A percentile compares a stretch with the other conserved stretches of the same genome.
These are phyloP conservation scores for Agrotis segetum DNA, from an alignment of 2,888 invertebrate genomes.

Conservation along the genomic window DNA sequence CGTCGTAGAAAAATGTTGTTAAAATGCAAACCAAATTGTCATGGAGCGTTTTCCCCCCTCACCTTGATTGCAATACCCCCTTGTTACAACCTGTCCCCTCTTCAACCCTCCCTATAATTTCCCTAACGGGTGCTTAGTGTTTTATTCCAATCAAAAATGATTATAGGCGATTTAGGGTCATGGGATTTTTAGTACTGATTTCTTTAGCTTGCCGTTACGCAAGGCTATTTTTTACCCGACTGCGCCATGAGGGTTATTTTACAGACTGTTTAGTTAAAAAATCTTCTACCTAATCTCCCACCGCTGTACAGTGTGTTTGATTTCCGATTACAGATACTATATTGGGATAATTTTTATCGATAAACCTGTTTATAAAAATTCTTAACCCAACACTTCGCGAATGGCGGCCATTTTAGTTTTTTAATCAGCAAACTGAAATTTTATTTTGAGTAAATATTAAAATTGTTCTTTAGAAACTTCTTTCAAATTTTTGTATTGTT, in stretches of 20 bases:
- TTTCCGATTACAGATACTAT: too few relatives aligned
- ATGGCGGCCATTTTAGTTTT: too few relatives aligned
- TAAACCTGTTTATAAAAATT: too few relatives aligned
- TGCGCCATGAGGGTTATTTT: too few relatives aligned
- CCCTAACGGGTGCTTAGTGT: constrained; percentile 59
- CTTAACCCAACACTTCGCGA: too few relatives aligned
- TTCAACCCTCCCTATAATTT: constrained; percentile 55
- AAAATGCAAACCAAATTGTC: constrained; percentile 55
- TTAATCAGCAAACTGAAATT: too few relatives aligned
- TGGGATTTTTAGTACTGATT: constrained; percentile 46
- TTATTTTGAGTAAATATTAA: too few relatives aligned
- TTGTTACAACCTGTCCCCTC: constrained; percentile 33
- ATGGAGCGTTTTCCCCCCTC: constrained; percentile 45
- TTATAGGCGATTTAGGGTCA: constrained; percentile 57
- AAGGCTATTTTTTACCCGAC: constrained; percentile 16
- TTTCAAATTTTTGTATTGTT: too few relatives aligned
- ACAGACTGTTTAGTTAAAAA: neutral
- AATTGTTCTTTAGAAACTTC: too few relatives aligned
- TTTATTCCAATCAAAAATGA: constrained; percentile 56
- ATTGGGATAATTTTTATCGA: too few relatives aligned
- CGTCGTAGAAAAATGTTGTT: constrained; percentile 30
- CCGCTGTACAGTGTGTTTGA: too few relatives aligned
- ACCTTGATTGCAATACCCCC: constrained; percentile 56
- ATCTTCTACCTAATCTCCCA: too few relatives aligned
- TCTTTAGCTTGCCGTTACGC: constrained; percentile 19